A percentile compares a stretch with the other conserved stretches of the same genome.
Conservation (phyloP, 2,888 invertebrate species). For the Hanleya hanleyi region DNA sequence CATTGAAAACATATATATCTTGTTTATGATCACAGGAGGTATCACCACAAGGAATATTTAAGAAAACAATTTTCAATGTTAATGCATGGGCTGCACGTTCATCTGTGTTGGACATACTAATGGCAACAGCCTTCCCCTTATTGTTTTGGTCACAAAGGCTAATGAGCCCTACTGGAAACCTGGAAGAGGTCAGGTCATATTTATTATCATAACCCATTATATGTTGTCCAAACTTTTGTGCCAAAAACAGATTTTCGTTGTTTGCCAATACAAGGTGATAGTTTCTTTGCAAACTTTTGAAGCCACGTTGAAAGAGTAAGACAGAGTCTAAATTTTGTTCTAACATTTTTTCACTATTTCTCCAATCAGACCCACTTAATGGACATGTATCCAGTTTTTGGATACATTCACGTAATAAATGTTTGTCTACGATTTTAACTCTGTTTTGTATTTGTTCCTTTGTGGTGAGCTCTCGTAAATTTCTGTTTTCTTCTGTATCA, state of each 20-base stretch:
- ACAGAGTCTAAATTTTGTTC: conserved; percentile 6
- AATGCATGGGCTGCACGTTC: conserved; percentile 1
- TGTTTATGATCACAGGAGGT: conserved; percentile 6
- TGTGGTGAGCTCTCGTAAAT: background rate
- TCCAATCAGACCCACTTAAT: conserved; percentile 14
- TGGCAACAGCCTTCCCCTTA: background rate
- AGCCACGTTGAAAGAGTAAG: conserved; percentile 15
- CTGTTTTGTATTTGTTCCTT: background rate
- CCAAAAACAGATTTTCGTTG: background rate
- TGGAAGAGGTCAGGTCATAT: conserved; percentile 1
- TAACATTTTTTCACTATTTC: conserved; percentile 13
- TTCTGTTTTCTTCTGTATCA: background rate
- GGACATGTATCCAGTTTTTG: background rate
- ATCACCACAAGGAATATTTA: conserved; percentile 14
- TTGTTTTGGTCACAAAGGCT: conserved; percentile 10
- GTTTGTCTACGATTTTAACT: background rate
- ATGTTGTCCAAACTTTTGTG: conserved; percentile 7
- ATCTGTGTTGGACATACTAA: conserved; percentile 6
- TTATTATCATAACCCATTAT: conserved; percentile 11
- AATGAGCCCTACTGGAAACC: conserved; percentile 6
- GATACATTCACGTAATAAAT: background rate
- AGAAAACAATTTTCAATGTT: conserved; percentile 3
- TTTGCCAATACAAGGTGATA: conserved; percentile 12
- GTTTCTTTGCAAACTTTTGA: background rate
- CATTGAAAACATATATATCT: conserved; percentile 14